Conservation (phyloP, 2,888 invertebrate genomes). For the Augiades crinisus region DNA sequence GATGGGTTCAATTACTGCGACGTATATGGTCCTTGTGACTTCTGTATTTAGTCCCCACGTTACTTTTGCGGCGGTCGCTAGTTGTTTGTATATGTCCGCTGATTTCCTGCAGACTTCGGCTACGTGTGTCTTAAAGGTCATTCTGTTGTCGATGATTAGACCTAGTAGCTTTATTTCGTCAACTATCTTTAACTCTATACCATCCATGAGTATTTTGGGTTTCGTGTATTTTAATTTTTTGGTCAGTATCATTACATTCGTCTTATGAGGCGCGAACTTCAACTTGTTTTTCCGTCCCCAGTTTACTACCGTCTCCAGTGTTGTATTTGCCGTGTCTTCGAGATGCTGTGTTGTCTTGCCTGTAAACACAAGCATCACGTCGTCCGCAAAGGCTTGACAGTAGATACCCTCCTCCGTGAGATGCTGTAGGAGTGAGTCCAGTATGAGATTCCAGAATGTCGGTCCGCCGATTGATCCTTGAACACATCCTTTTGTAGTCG, state of each 20-base stretch:
- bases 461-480: slow-evolving; percentile 7
- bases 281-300: slow-evolving; percentile 2
- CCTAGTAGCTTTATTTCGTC: neutral
- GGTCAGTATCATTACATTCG: neutral
- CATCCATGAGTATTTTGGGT: neutral
- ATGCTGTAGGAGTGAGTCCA: neutral
- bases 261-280: neutral
- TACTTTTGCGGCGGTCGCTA: slow-evolving; percentile 4
- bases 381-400: slow-evolving; percentile 4
- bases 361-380: neutral
- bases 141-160: neutral
- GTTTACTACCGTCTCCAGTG: neutral
- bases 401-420: neutral
- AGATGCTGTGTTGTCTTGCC: neutral
- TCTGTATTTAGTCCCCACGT: neutral
- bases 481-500: neutral
- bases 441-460: neutral
- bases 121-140: slow-evolving; percentile 14
- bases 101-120: slow-evolving; percentile 8
- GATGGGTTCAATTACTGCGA: neutral
- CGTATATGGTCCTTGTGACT: slow-evolving; percentile 2
- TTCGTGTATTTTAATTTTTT: neutral
- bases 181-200: neutral
- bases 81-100: slow-evolving; percentile 9
- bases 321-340: neutral